Evolutionary conservation across 2,113 vertebrate genomes (phyloP).

Genomic region (Hyla sarda): DNA sequence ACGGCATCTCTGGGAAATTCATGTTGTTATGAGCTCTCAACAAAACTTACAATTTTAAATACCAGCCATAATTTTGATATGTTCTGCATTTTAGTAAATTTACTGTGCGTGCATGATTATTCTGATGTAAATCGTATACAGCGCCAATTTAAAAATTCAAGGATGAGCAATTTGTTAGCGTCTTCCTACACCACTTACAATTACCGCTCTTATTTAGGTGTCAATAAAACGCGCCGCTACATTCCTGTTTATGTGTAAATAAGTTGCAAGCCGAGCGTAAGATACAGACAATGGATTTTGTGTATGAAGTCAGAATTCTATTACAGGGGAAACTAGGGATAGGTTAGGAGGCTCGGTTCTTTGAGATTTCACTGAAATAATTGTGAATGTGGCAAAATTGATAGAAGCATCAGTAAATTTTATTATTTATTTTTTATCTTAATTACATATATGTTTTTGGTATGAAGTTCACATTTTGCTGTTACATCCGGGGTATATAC

Average conservation of each 20-base stretch:
- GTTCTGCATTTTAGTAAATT: constrained; percentile 62
- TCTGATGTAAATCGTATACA: constrained; percentile 58
- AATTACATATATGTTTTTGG: too few relatives aligned
- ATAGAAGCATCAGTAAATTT: too few relatives aligned
- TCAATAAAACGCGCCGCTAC: constrained; percentile 49
- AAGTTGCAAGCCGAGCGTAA: constrained; percentile 1
- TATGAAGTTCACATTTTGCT: too few relatives aligned
- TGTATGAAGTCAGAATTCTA: not conserved
- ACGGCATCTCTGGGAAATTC: not conserved
- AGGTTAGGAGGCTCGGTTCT: not conserved
- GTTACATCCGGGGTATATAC: too few relatives aligned
- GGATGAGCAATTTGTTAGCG: constrained; percentile 55
- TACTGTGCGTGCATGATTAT: constrained; percentile 63
- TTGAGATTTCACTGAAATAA: not conserved
- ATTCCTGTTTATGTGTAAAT: constrained; percentile 21
- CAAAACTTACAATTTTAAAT: constrained; percentile 29
- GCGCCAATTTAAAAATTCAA: constrained; percentile 55
- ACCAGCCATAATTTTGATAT: constrained; percentile 60
- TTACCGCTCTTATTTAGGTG: constrained; percentile 32
- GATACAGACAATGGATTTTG: not conserved
- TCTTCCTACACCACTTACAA: not conserved
- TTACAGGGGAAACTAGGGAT: not conserved
- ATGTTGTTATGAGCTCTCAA: not conserved
- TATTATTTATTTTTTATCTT: too few relatives aligned
- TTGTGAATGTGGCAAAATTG: not conserved